Percentiles rank a stretch among this genome's conserved stretches.
phyloP scores from a whole-genome alignment of 1,140 invertebrate genomes.

The Scaptodrosophila lebanonensis region DNA sequence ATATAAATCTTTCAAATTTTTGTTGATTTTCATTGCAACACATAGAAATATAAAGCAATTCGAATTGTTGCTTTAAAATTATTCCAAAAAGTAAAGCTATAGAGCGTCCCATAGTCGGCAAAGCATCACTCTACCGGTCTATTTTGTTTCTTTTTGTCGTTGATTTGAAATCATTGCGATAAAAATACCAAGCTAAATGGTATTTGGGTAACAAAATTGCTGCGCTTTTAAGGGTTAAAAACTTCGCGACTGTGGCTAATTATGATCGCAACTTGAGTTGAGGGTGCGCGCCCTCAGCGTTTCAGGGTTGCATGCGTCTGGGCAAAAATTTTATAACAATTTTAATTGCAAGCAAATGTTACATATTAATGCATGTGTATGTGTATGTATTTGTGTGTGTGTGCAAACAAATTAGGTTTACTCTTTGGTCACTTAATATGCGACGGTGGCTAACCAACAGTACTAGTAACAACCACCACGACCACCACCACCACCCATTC shows the following conservation, averaged over 20 bases:
- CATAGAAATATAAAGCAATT: no score
- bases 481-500: neutral
- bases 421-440: constrained; percentile 35
- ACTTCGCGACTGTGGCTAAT: constrained; percentile 36
- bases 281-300: constrained; percentile 35
- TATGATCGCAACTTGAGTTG: constrained; percentile 34
- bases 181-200: constrained; percentile 30
- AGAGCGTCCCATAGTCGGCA: no score
- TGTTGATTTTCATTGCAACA: no score
- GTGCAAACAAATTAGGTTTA: constrained; percentile 61
- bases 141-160: constrained; percentile 13
- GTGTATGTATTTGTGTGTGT: constrained; percentile 17
- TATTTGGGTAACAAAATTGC: constrained; percentile 44
- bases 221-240: constrained; percentile 58
- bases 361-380: neutral
- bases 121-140: no score
- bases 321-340: constrained; percentile 44
- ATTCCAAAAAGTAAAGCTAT: no score
- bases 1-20: no score
- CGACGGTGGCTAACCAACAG: constrained; percentile 50
- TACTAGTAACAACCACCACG: neutral
- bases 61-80: no score
- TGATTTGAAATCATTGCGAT: constrained; percentile 43
- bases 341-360: constrained; percentile 44
- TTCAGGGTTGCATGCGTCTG: neutral